Conservation (phyloP, 1,140 invertebrate genomes). For the Drosophila arizonae region DNA sequence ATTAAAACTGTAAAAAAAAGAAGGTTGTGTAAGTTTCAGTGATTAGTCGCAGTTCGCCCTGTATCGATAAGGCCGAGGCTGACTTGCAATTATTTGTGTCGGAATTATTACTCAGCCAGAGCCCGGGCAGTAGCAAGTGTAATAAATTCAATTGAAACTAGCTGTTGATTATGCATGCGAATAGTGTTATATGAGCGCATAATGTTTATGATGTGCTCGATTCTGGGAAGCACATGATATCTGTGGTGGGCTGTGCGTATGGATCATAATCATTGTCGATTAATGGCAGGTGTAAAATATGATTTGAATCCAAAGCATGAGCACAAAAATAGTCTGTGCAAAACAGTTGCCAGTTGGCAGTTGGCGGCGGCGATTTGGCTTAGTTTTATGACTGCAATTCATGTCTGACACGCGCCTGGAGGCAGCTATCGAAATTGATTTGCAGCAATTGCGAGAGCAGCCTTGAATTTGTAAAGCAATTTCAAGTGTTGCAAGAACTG, state of each 20-base stretch:
- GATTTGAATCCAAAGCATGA: neutral
- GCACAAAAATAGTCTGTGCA: neutral
- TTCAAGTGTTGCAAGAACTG: conserved; percentile 53
- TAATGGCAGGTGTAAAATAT: conserved; percentile 3
- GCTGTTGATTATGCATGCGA: conserved; percentile 7
- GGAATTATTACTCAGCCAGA: neutral
- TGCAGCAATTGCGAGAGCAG: conserved; percentile 18
- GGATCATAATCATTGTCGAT: conserved; percentile 20
- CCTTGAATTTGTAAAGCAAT: conserved; percentile 66
- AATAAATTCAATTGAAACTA: conserved; percentile 20
- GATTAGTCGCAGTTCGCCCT: neutral
- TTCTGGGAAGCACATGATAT: conserved; percentile 1
- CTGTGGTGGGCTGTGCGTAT: neutral
- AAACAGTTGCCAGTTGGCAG: conserved; percentile 55
- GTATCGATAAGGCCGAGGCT: conserved; percentile 16
- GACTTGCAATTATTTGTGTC: conserved; percentile 14
- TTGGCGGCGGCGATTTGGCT: neutral
- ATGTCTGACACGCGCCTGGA: conserved; percentile 63
- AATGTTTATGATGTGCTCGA: neutral
- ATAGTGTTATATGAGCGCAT: no score
- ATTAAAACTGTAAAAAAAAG: no score
- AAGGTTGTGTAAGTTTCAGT: neutral
- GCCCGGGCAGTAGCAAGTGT: neutral
- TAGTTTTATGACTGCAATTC: conserved; percentile 12
- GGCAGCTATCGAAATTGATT: conserved; percentile 20